Conservation (phyloP, 2,888 invertebrate species). For the Campaea margaritaria region DNA sequence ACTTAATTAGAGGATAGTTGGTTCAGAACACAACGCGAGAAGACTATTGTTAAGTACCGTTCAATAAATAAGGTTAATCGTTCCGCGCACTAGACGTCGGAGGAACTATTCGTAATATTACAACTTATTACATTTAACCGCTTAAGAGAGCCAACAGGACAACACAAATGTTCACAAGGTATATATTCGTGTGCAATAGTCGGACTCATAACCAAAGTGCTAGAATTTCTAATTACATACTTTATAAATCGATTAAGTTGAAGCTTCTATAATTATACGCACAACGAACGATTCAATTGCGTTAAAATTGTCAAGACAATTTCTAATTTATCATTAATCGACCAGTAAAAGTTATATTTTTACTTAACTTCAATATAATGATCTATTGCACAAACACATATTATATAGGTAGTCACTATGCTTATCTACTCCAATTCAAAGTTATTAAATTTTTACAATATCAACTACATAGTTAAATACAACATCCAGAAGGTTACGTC, state of each 20-base stretch:
- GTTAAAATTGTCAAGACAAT: constrained; percentile 65
- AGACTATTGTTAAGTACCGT: constrained; percentile 74
- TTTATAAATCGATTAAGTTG: constrained; percentile 74
- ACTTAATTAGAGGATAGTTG: constrained; percentile 62
- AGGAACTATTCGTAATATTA: constrained; percentile 57
- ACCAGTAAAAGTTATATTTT: constrained; percentile 60
- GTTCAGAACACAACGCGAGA: constrained; percentile 60
- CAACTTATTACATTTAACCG: constrained; percentile 46
- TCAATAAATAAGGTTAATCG: constrained; percentile 62
- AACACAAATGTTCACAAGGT: constrained; percentile 54
- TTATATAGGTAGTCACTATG: constrained; percentile 71
- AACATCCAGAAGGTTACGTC: constrained; percentile 82
- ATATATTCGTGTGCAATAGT: constrained; percentile 70
- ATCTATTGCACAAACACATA: constrained; percentile 83
- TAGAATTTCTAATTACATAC: constrained; percentile 71
- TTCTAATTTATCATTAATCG: constrained; percentile 61
- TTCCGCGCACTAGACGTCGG: constrained; percentile 50
- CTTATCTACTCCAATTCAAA: constrained; percentile 78
- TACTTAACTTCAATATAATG: constrained; percentile 59
- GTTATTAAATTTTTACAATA: constrained; percentile 80
- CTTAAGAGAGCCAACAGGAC: constrained; percentile 71
- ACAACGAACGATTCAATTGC: constrained; percentile 70
- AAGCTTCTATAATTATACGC: constrained; percentile 79
- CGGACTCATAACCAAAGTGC: constrained; percentile 74
- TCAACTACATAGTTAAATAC: constrained; percentile 80